Percentiles rank a stretch among this genome's conserved stretches.
Conservation (phyloP, 2,888 invertebrate genomes). For the Cantharis flavilabris region DNA sequence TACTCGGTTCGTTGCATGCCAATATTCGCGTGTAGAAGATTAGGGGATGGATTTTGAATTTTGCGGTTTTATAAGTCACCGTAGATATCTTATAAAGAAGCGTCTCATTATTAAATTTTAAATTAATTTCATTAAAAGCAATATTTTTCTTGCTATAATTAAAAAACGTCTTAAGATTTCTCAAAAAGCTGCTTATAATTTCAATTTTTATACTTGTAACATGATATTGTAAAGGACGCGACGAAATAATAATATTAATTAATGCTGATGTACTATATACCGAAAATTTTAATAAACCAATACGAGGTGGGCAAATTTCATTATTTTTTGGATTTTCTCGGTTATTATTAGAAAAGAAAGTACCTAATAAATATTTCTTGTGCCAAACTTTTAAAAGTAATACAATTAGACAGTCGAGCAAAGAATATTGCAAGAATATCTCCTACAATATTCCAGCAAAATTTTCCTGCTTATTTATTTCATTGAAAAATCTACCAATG, state of each 20-base stretch:
- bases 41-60: not conserved
- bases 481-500: too few species aligned
- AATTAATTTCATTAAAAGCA: not conserved
- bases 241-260: not conserved
- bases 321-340: not conserved
- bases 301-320: not conserved
- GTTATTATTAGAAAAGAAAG: too few species aligned
- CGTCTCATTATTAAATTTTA: not conserved
- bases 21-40: slow-evolving; percentile 3
- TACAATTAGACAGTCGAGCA: too few species aligned
- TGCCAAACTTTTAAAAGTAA: too few species aligned
- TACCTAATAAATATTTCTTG: too few species aligned
- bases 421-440: too few species aligned
- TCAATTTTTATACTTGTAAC: not conserved
- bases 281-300: not conserved
- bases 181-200: not conserved
- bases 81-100: not conserved
- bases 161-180: not conserved
- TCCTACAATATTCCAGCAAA: too few species aligned
- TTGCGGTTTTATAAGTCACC: not conserved
- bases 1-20: not conserved
- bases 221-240: not conserved
- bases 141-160: not conserved
- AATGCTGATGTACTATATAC: not conserved
- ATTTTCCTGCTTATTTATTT: too few species aligned